These are phyloP conservation scores for Daboia siamensis DNA, from an alignment of 2,113 vertebrate genomes.

Conservation along the genomic window DNA sequence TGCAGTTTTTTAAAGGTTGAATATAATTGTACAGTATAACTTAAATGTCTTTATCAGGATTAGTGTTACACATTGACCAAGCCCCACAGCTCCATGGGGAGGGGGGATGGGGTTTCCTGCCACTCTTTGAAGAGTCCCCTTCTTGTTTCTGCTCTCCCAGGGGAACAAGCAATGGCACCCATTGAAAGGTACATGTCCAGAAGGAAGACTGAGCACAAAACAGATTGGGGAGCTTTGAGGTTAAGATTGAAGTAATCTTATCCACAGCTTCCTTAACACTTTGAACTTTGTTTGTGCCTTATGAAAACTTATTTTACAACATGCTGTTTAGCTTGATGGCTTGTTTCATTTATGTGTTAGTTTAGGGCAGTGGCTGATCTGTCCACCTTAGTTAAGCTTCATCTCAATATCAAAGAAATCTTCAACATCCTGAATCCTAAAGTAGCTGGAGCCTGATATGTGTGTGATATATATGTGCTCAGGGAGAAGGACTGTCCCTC, in stretches of 20 bases:
- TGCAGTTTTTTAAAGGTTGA: neutral
- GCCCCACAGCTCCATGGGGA: neutral
- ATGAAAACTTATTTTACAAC: neutral
- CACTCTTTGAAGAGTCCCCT: neutral
- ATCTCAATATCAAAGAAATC: conserved; percentile 54
- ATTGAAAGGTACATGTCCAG: neutral
- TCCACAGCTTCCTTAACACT: neutral
- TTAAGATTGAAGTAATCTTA: neutral
- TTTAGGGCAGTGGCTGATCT: conserved; percentile 5
- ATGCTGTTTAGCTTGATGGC: neutral
- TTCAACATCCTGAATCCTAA: conserved; percentile 52
- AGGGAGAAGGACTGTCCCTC: conserved; percentile 57
- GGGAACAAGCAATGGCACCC: neutral
- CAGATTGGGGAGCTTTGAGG: neutral
- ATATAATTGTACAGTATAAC: neutral
- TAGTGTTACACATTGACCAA: neutral
- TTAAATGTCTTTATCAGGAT: neutral
- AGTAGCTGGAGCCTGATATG: conserved; percentile 19
- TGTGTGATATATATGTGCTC: conserved; percentile 53
- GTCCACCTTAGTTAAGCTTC: conserved; percentile 19
- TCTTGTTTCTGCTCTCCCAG: neutral
- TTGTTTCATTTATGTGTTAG: conserved; percentile 20
- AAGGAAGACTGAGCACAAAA: neutral
- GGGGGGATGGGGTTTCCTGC: no score
- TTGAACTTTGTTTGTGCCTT: neutral